Evolutionary conservation across 2,888 invertebrate genomes (phyloP), one percentile per base, ranked within the genome.

Genomic region (Rosalia funebris): DNA sequence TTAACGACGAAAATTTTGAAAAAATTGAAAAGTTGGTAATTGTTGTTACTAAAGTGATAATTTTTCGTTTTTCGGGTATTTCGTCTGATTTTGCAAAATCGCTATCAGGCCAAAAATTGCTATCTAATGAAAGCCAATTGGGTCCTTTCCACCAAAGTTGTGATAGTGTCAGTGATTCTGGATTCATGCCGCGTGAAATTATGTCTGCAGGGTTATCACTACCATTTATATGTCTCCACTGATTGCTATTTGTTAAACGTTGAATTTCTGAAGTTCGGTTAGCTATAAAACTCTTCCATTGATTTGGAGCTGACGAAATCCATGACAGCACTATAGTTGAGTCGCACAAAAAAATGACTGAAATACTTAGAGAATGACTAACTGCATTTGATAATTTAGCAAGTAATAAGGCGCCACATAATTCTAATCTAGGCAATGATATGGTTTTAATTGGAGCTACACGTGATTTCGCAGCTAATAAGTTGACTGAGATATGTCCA

Each of bases 251-350:
- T 3, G 64, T 55, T 5, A 54, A 4, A 2, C 34, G 39, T 57
- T 72, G 69, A 11, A 71, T 70, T 54, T 71, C 60, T 5, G 68
- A 34, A 4, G 71, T 60, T 11, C 72, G 31, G 47, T 73, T 70
- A 1, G 65, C 60, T 0, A 74, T 69, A 45, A 71, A 75, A 0
- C 66, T 69, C 54, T 68, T 69, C 68, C 65, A 71, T 9, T 45
- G 47, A 12, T 19, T 25, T 17, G 72, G 60, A 11, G 53, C 19
- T 4, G 59, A 25, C 4, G 31, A 15, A 14, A 76, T 45, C 75
- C 76, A 77, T 25, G 64, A 60, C 0, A 76, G 50, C 1, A 71
- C 71, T 5, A 76, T 72, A 11, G 66, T 69, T 0, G 74, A 77
- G 53, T 78, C 77, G 1, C 71, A 65, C 71, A 69, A 74, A 16